These are phyloP conservation scores for Trachelipus rathkii DNA, from an alignment of 1,140 invertebrate genomes.

Conservation along the genomic window DNA sequence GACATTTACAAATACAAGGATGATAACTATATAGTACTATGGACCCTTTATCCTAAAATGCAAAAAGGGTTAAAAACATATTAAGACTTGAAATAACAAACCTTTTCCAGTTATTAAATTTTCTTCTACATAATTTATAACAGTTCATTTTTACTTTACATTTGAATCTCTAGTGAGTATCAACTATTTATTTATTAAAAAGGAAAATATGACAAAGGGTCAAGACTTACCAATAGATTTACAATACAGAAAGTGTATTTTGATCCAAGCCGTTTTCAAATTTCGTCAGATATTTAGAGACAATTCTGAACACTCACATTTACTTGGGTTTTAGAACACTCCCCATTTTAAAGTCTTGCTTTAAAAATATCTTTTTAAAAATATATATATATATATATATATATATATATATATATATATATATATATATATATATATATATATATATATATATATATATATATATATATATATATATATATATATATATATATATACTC, in stretches of 20 bases:
- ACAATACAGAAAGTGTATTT: constrained; percentile 63
- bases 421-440: constrained; percentile 18
- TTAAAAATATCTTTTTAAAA: neutral
- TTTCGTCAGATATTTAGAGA: constrained; percentile 72
- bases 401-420: constrained; percentile 25
- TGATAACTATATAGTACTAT: no score
- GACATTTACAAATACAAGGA: no score
- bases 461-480: neutral
- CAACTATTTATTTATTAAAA: no score
- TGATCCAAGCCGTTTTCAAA: constrained; percentile 80
- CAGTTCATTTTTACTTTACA: no score
- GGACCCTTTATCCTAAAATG: no score
- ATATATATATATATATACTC: no score
- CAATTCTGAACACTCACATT: constrained; percentile 67
- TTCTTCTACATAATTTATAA: no score
- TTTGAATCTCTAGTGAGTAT: no score
- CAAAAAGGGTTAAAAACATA: no score
- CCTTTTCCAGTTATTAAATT: no score
- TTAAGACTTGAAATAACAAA: no score
- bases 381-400: neutral
- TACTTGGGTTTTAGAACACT: neutral
- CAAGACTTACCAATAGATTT: constrained; percentile 55
- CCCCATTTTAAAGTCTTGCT: neutral
- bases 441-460: constrained; percentile 21
- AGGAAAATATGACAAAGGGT: no score